Evolutionary conservation across 64 coral and sea anemone species (phyloP).

Genomic region (Montipora foliosa): DNA sequence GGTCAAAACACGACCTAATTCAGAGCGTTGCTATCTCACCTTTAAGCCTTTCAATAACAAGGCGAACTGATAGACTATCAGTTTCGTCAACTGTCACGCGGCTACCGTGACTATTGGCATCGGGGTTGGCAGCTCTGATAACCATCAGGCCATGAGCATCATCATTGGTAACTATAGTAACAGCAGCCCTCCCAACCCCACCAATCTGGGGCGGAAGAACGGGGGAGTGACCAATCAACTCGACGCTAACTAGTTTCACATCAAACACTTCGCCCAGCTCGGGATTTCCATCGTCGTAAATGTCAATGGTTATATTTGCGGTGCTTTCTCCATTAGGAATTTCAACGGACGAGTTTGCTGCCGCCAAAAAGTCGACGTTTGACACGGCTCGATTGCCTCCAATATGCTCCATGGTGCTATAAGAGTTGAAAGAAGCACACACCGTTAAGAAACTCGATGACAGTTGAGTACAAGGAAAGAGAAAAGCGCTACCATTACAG

Average conservation of each 20-base stretch:
- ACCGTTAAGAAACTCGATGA: too few species aligned
- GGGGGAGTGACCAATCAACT: constrained; percentile 45
- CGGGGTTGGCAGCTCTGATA: constrained; percentile 64
- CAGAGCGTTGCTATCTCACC: constrained; percentile 26
- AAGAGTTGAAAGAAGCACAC: not conserved
- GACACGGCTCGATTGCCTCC: constrained; percentile 47
- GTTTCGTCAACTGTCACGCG: constrained; percentile 67
- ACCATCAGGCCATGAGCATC: constrained; percentile 88
- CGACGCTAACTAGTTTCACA: constrained; percentile 73
- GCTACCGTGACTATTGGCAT: constrained; percentile 62
- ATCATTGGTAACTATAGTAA: constrained; percentile 87
- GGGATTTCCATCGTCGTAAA: constrained; percentile 74
- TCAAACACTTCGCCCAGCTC: constrained; percentile 83
- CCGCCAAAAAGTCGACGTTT: constrained; percentile 76
- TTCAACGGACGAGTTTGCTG: constrained; percentile 63
- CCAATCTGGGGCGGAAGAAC: constrained; percentile 70
- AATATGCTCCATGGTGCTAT: constrained; percentile 69
- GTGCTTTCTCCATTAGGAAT: constrained; percentile 65
- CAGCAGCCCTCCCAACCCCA: constrained; percentile 42
- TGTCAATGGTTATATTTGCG: constrained; percentile 69
- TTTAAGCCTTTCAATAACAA: constrained; percentile 79
- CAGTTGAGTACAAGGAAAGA: not conserved
- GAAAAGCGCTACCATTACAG: too few species aligned
- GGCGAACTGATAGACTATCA: constrained; percentile 53
- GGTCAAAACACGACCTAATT: not conserved